Evolutionary conservation across 2,888 invertebrate species (phyloP), one percentile per base, ranked within the genome.

Genomic region (Opisthograptis luteolata): DNA sequence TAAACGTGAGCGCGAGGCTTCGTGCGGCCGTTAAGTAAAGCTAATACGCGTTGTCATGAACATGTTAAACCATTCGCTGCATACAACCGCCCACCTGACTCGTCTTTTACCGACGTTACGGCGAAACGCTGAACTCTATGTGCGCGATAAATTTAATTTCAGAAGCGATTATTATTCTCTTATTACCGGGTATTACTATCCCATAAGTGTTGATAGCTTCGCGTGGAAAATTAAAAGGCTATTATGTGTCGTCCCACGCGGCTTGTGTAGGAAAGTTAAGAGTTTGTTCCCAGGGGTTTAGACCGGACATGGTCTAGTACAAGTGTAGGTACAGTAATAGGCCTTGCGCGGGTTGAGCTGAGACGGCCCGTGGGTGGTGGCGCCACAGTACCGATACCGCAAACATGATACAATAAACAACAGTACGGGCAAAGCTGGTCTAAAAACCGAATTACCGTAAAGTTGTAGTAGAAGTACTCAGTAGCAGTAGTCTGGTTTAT

Each of bases 181-280:
- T 77, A 81, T 82, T 79, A 80, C 70, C 52, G 48, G 60, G 64
- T 66, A 73, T 79, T 75, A 76, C 71, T 73, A 67, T 70, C 68
- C 56, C 60, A 62, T 74, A 70, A 70, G 74, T 72, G 70, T 73
- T 76, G 84, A 83, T 80, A 76, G 80, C 73, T 72, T 70, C 67
- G 79, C 78, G 81, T 80, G 62, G 76, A 76, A 85, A 88, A 88
- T 88, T 88, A 88, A 88, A 87, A 87, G 83, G 74, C 82, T 85
- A 80, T 82, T 80, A 80, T 76, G 74, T 71, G 64, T 65, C 84
- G 60, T 74, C 88, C 87, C 82, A 88, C 88, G 83, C 82, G 62
- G 53, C 54, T 47, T 17, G 32, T 54, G 40, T 53, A 65, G 71
- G 74, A 79, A 76, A 78, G 79, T 73, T 76, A 71, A 66, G 56